Evolutionary conservation across 2,113 vertebrate genomes (phyloP).

Genomic region (Macaca nemestrina): DNA sequence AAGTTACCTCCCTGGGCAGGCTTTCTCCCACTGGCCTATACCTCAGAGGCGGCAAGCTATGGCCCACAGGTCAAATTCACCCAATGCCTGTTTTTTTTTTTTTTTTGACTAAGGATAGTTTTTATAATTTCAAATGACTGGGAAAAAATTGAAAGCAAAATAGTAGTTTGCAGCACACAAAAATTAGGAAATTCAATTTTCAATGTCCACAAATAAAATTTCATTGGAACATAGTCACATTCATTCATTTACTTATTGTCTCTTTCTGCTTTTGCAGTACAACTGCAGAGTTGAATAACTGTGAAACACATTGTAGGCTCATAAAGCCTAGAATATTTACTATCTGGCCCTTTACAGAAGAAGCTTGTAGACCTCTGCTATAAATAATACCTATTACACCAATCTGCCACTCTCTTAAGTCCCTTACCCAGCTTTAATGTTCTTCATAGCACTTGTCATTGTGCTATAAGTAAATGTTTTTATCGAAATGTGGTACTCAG

Average conservation of each 20-base stretch:
- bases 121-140: neutral
- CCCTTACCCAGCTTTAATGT: neutral
- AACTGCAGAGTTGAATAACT: too few relatives aligned
- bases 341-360: neutral
- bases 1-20: neutral
- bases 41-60: neutral
- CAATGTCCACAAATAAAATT: neutral
- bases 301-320: accelerated
- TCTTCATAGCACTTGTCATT: neutral
- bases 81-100: neutral
- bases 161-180: neutral
- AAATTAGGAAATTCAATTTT: neutral
- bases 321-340: neutral
- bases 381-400: neutral
- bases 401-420: neutral
- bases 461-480: neutral
- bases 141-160: neutral
- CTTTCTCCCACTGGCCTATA: neutral
- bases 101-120: neutral
- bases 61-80: neutral
- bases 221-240: neutral
- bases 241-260: neutral
- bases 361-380: accelerated
- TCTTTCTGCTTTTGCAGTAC: too few relatives aligned
- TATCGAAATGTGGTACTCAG: neutral